Base-by-base conservation (phyloP, 2,113 vertebrate species). In the Bubo scandiacus region DNA sequence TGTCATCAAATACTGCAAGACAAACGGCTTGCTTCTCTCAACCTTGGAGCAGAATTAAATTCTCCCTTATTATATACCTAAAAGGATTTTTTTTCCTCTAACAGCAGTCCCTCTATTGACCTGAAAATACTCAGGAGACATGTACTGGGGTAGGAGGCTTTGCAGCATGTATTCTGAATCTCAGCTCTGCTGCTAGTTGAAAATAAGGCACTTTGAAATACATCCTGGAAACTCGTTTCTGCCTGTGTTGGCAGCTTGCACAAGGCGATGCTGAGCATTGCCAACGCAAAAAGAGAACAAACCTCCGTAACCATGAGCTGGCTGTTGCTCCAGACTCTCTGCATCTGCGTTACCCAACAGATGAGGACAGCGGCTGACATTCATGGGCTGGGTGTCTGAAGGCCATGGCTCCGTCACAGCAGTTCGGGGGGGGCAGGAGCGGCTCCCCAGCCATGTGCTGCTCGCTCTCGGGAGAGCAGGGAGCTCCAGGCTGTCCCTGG, bases 11-110 rank as follows among this genome's bases (percentile, higher is more conserved):
- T 34, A 5, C 81, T 67, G 78, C 15, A 1, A 91, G 96, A 95
- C 67, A 91, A 96, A 95, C 72, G 71, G 62, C 75, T 92, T 29
- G 36, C 88, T 77, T 40, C 65, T 52, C 73, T 14, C 72, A 74
- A 34, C 71, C 84, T 67, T 62, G 72, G 42, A 95, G 72, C 40
- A 88, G 88, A 86, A 95, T 96, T 87, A 71, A 81, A 89, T 95
- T 94, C 72, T 63, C 43, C 74, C 32, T 22, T n/a, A 79, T 87
- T 86, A 73, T 3, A 17, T 26, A 91, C 73, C 65, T 82, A 22
- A 79, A 81, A 86, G 47, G 70, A 45, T 40, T 51, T 82, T 65
- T n/a, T 7, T 11, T 10, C 16, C 83, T 72, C 34, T 19, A 7
- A 19, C 79, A 92, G 71, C 74, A 43, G 81, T 67, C 65, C 68